Evolutionary conservation across 2,113 vertebrate genomes (phyloP).

Genomic region (Numenius arquata): DNA sequence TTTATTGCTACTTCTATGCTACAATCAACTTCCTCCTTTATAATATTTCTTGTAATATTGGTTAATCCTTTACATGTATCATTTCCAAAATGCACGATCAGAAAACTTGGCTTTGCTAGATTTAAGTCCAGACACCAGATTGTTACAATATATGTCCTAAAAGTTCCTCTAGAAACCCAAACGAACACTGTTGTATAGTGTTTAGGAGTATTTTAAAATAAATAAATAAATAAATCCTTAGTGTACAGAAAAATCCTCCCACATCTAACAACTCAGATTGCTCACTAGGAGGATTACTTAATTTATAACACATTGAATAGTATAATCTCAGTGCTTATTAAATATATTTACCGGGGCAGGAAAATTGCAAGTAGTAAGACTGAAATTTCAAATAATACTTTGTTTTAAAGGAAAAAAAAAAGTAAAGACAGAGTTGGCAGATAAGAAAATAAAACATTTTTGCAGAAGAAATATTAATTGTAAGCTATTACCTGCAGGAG

Average conservation of each 20-base stretch:
- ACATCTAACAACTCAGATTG: background rate
- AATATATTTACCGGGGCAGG: background rate
- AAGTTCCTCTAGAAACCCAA: background rate
- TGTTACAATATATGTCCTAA: background rate
- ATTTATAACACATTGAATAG: background rate
- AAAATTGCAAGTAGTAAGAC: background rate
- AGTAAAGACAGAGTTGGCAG: background rate
- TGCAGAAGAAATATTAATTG: background rate
- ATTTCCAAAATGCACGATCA: background rate
- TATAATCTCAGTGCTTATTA: background rate
- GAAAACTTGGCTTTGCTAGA: background rate
- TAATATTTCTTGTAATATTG: background rate
- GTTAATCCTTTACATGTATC: background rate
- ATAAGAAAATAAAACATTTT: background rate
- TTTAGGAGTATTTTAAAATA: background rate
- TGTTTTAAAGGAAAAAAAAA: background rate
- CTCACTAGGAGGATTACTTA: background rate
- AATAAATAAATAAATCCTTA: background rate
- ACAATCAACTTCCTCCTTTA: background rate
- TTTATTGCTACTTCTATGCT: background rate
- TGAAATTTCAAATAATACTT: background rate
- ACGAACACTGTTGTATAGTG: background rate
- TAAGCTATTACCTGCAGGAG: conserved; percentile 36
- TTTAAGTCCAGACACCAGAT: background rate
- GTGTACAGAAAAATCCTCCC: background rate